Base-by-base conservation (phyloP, 1,140 invertebrate species). In the Ephestia elutella region DNA sequence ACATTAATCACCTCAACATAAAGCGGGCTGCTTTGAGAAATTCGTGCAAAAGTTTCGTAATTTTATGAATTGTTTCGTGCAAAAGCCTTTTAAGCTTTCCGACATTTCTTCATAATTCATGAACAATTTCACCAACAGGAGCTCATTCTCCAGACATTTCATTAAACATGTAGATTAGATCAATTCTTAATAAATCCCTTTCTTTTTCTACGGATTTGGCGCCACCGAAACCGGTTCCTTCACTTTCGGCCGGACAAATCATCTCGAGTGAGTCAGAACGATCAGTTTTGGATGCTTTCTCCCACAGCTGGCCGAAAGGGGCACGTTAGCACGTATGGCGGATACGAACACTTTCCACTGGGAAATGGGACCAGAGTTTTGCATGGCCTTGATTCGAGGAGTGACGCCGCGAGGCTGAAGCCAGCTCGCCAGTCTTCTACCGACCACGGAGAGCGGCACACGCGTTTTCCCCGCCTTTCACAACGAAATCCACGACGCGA, bases 321-420 rank as follows among this genome's bases (percentile, higher is more conserved):
- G 73, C 71, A 76, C 73, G 70, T 32, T 32, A 68, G 73, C 71
- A 76, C 38, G 38, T 71, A 67, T 79, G 78, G 82, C 84, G 84
- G 84, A 87, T 87, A 71, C 77, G 73, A 73, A 77, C 80, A 87
- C 85, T 87, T 87, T 87, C 85, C 80, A 87, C 78, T 81, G 73
- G 73, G 82, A 83, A 87, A 87, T 87, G 82, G 78, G 85, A 82
- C 75, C 82, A 79, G 70, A 70, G 80, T 77, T 86, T 86, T 81
- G 82, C 84, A 80, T 87, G 81, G 75, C 85, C 85, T 81, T 85
- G 82, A 85, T 87, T 80, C 66, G 55, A 64, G 66, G 51, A 62
- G 57, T 58, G 60, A 65, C 50, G 59, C 66, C 60, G 66, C 71
- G 70, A 62, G 63, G 62, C 63, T 62, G 60, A 65, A 60, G 63